Base-by-base conservation (phyloP, 2,888 invertebrate species). In the Flexamia atlantica region DNA sequence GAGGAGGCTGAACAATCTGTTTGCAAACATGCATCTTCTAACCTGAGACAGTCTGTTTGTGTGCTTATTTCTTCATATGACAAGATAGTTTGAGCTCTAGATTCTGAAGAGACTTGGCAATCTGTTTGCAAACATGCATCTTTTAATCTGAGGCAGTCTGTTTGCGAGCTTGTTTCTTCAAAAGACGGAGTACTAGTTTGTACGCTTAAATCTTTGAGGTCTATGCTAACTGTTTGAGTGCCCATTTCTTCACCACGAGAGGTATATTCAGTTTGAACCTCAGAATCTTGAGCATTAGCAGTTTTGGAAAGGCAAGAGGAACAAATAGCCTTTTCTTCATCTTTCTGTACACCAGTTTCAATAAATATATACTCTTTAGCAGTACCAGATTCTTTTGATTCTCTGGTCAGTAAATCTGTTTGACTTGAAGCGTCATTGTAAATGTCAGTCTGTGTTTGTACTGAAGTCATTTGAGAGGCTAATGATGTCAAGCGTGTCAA, bases 391-490 rank as follows among this genome's bases (percentile, higher is more conserved):
- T 36, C 79, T 57, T n/a, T 53, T 79, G 76, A 46, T 76, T 46
- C 28, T 9, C n/a, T n/a, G 1, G 53, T 20, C 5, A 10, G 32
- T 57, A n/a, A 25, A 32, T 79, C 79, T 32, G 79, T 79, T 57
- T 79, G 79, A 40, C 46, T 57, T 36, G 20, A 53, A 5, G 32
- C 20, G 46, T 84, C 42, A 50, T 28, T 76, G 60, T 53, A 76
- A 17, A 68, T 60, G 20, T 85, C 84, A 81, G 86, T 86, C 82
- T 86, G 86, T 46, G 84, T 86, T 76, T 83, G 53, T 53, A 74
- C 32, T n/a, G 83, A 79, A 28, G 17, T 46, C 40, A 85, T 83
- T 83, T 85, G 85, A 20, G 84, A 76, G 0, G 84, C 82, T 25
- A 85, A 80, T 30, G 85, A 83, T 23, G 85, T 85, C 20, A 85